A percentile compares a stretch with the other conserved stretches of the same genome.
Conservation (phyloP, 2,797 vertebrate species). For the Brotogeris chrysoptera region DNA sequence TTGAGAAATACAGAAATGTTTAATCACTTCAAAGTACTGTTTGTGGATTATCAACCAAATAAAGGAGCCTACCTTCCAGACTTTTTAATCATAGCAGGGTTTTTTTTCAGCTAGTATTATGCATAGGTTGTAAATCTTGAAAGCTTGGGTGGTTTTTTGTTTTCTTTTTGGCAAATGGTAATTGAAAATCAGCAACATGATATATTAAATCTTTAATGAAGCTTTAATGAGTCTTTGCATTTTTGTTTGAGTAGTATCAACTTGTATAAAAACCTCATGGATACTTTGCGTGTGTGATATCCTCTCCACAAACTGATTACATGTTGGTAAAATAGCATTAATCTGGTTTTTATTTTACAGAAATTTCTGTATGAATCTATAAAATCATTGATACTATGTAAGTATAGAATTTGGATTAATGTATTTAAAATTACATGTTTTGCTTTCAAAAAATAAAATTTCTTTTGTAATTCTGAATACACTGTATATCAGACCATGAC, state of each 20-base stretch:
- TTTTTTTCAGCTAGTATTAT: not conserved
- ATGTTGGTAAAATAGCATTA: not conserved
- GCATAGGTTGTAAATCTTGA: not conserved
- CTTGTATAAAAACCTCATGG: not conserved
- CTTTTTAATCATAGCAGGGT: not conserved
- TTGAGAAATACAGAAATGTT: not conserved
- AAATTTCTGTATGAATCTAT: not conserved
- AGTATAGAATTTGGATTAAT: not conserved
- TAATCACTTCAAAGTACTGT: not conserved
- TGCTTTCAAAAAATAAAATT: not conserved
- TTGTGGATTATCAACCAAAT: not conserved
- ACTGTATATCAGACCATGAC: not conserved
- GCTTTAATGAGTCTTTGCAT: not conserved
- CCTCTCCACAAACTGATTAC: not conserved
- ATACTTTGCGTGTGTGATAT: not conserved
- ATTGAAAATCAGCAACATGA: not conserved
- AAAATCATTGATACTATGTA: not conserved
- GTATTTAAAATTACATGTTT: not conserved
- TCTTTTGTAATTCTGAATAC: not conserved
- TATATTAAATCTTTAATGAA: not conserved
- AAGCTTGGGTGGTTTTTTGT: not conserved
- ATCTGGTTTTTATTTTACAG: not conserved
- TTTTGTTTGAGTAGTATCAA: not conserved
- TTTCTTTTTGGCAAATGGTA: not conserved
- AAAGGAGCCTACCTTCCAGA: not conserved